phyloP scores from a whole-genome alignment of 2,888 invertebrate genomes.

The Drosophila affinis region DNA sequence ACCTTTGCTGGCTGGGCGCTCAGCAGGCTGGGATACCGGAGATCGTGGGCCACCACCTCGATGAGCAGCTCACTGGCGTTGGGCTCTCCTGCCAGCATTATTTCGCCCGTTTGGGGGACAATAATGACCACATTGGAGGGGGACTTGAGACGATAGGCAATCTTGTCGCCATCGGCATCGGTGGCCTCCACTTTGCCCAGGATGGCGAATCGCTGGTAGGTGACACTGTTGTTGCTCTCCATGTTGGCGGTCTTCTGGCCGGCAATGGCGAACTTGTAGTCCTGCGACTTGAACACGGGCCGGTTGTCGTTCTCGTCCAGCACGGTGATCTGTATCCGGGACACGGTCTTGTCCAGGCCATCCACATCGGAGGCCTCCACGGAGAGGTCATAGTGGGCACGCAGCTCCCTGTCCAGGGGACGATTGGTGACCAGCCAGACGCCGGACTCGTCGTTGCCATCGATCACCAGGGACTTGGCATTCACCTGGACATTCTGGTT shows the following conservation, averaged over 20 bases:
- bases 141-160: slow-evolving; percentile 93
- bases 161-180: slow-evolving; percentile 95
- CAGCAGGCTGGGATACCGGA: slow-evolving; percentile 89
- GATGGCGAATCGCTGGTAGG: slow-evolving; percentile 91
- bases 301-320: slow-evolving; percentile 96
- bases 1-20: slow-evolving; percentile 90
- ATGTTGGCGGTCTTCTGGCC: slow-evolving; percentile 86
- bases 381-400: slow-evolving; percentile 88
- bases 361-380: slow-evolving; percentile 92
- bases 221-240: slow-evolving; percentile 86
- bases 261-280: slow-evolving; percentile 91
- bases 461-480: slow-evolving; percentile 69
- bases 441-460: slow-evolving; percentile 86
- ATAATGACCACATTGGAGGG: slow-evolving; percentile 93
- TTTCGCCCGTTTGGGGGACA: slow-evolving; percentile 95
- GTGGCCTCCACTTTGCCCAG: slow-evolving; percentile 94
- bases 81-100: slow-evolving; percentile 92
- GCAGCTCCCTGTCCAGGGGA: slow-evolving; percentile 91
- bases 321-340: slow-evolving; percentile 90
- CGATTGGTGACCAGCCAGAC: slow-evolving; percentile 90
- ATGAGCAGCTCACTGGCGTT: slow-evolving; percentile 87
- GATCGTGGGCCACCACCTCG: slow-evolving; percentile 92
- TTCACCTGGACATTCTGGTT: slow-evolving; percentile 68
- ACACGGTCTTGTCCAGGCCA: slow-evolving; percentile 91
- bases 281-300: slow-evolving; percentile 91